These are phyloP conservation scores for Brachionus sp. DNA, from an alignment of 1,140 invertebrate genomes.

Conservation along the genomic window DNA sequence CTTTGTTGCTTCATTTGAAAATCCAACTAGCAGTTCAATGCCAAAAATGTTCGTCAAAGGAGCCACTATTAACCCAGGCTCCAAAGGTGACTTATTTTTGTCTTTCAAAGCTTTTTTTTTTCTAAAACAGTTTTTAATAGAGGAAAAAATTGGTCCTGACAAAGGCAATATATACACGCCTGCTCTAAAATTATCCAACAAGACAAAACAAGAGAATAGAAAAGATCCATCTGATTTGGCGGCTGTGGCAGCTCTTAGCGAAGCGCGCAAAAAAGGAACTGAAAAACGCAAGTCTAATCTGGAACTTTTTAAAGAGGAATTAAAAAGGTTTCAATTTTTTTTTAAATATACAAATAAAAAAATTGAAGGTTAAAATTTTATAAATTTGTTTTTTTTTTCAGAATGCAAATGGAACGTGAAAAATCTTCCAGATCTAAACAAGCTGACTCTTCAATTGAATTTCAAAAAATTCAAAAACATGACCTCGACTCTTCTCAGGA, in stretches of 20 bases:
- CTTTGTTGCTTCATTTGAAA: conserved; percentile 94
- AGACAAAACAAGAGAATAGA: conserved; percentile 46
- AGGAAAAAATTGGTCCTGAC: conserved; percentile 54
- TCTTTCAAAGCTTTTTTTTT: background rate
- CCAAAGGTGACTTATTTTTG: conserved; percentile 38
- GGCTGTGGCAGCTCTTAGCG: background rate
- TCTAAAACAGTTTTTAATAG: conserved; percentile 15
- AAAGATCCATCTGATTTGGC: conserved; percentile 29
- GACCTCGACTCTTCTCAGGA: background rate
- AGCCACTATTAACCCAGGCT: conserved; percentile 80
- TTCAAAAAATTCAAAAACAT: background rate
- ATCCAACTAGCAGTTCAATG: conserved; percentile 66
- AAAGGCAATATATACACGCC: conserved; percentile 71
- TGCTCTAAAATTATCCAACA: conserved; percentile 56
- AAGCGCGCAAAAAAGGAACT: conserved; percentile 68
- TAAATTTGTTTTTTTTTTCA: conserved; percentile 25
- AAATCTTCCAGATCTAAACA: background rate
- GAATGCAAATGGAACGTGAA: conserved; percentile 46
- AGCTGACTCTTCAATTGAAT: background rate
- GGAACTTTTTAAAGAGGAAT: conserved; percentile 84
- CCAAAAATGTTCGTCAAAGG: conserved; percentile 94
- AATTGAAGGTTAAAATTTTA: too few species aligned
- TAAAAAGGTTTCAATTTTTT: conserved; percentile 53
- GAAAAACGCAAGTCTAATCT: conserved; percentile 94
- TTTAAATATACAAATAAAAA: background rate